phyloP scores from a whole-genome alignment of 2,113 vertebrate species.

The Nipponia nippon region DNA sequence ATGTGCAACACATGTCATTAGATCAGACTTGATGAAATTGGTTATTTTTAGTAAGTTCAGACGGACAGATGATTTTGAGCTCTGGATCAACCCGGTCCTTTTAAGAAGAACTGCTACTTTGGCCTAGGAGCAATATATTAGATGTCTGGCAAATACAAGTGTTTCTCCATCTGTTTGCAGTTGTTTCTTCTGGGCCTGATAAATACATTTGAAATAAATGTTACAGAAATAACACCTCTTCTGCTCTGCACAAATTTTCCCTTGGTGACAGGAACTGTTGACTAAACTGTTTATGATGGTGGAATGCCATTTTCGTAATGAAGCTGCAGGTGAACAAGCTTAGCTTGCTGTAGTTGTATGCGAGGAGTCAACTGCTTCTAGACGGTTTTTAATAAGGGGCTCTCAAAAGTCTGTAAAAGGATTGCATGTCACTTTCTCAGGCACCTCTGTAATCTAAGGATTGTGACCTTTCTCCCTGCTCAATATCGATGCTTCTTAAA shows the following conservation, averaged over 20 bases:
- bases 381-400: not conserved
- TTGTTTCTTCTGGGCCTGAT: not conserved
- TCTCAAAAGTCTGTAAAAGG: not conserved
- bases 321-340: not conserved
- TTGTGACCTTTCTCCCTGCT: not conserved
- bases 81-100: not conserved
- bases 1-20: not conserved
- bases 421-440: not conserved
- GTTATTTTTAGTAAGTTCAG: not conserved
- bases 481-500: not conserved
- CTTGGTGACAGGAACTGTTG: not conserved
- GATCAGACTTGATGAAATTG: not conserved
- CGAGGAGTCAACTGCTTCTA: not conserved
- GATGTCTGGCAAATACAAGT: not conserved
- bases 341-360: not conserved
- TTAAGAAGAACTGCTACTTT: not conserved
- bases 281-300: not conserved
- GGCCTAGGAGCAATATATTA: not conserved
- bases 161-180: not conserved
- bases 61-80: not conserved
- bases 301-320: not conserved
- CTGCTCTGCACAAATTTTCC: not conserved
- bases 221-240: not conserved
- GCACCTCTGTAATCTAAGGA: not conserved
- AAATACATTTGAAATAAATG: not conserved